phyloP scores from a whole-genome alignment of 2,113 vertebrate species.

The Corapipo altera region DNA sequence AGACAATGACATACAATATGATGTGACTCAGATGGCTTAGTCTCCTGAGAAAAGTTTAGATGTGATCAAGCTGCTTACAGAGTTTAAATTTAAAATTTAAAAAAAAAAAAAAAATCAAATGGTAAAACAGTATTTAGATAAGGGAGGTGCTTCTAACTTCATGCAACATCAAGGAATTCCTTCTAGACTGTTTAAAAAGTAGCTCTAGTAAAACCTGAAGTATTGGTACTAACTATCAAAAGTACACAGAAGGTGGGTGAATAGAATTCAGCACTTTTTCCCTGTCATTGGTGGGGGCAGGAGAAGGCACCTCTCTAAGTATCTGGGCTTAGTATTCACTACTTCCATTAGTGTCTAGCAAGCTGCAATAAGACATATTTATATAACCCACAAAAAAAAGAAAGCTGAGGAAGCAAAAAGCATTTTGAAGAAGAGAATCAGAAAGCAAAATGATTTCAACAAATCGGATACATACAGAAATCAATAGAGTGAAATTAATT shows the following conservation, averaged over 20 bases:
- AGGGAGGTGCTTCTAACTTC: neutral
- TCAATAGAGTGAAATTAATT: neutral
- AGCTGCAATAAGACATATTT: neutral
- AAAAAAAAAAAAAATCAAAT: too few species aligned
- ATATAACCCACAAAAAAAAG: neutral
- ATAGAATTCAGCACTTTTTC: neutral
- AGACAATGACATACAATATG: neutral
- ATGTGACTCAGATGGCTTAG: neutral
- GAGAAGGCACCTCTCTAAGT: neutral
- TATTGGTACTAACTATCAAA: neutral
- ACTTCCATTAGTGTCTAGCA: neutral
- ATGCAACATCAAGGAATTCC: neutral
- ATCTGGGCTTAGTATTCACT: neutral
- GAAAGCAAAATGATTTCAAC: neutral
- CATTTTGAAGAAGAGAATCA: neutral
- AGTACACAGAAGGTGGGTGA: neutral
- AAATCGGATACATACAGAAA: neutral
- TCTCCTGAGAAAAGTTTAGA: neutral
- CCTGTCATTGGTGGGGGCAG: neutral
- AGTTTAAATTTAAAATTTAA: neutral
- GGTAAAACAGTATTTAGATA: neutral
- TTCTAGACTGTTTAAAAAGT: neutral
- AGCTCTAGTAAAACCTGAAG: neutral
- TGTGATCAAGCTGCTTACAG: neutral
- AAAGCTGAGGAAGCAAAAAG: neutral